Conservation (phyloP, 2,113 vertebrate genomes). For the Crypturellus undulatus region DNA sequence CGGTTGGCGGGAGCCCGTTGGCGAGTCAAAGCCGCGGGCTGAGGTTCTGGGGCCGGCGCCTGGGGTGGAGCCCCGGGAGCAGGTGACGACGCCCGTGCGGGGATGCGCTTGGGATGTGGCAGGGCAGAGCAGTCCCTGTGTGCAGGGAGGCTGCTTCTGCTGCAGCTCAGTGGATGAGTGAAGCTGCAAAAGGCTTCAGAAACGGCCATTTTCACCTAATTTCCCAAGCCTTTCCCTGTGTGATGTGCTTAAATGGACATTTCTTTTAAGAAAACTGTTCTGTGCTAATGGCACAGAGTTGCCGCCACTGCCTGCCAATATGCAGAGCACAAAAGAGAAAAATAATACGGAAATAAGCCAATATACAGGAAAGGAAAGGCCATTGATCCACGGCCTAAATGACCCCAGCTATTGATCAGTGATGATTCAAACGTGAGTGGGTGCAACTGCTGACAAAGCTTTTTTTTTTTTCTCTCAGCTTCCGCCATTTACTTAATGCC, state of each 20-base stretch:
- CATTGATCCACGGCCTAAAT: not conserved
- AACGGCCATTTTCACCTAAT: not conserved
- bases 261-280: not conserved
- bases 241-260: accelerated
- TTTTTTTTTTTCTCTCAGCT: not conserved
- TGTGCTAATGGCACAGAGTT: accelerated
- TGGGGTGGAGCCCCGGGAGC: too few relatives aligned
- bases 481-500: not conserved
- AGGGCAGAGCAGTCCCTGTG: not conserved
- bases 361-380: not conserved
- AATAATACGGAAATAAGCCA: not conserved
- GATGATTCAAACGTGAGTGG: not conserved
- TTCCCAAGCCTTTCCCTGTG: not conserved
- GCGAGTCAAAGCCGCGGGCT: too few relatives aligned
- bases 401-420: not conserved
- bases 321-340: accelerated
- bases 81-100: too few relatives aligned
- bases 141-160: not conserved
- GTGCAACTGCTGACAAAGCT: not conserved
- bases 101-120: not conserved
- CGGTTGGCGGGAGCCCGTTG: too few relatives aligned
- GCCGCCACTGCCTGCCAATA: not conserved
- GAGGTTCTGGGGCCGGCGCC: too few relatives aligned
- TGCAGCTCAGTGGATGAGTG: not conserved
- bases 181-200: not conserved